Evolutionary conservation across 2,113 vertebrate genomes (phyloP), one percentile per base, ranked within the genome.

Genomic region (Thunnus maccoyii): DNA sequence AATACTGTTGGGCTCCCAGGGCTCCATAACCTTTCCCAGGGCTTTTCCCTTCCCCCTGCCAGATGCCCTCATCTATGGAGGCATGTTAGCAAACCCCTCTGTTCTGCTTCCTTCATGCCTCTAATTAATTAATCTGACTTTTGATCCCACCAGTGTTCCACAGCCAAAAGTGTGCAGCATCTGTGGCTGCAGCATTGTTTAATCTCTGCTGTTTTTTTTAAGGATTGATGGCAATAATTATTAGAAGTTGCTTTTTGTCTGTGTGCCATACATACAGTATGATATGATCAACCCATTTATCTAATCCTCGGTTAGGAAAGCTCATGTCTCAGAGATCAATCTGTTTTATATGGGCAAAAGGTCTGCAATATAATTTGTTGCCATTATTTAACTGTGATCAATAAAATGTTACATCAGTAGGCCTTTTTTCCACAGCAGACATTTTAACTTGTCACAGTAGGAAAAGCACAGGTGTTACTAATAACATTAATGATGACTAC

Each of bases 1-100:
- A 75, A 83, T 65, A 69, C 27, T 66, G 22, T 57, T 62, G 48
- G 70, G 69, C 66, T 71, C 27, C 27, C 18, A 76, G 68, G 41
- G 48, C 30, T 77, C 48, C 2, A 63, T 87, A 88, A 87, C 84
- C 82, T 87, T 88, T 87, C 55, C 70, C 55, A 69, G 22, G 47
- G 25, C 15, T 65, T 73, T 62, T 47, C 44, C 57, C 18, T 47
- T 75, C 41, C 84, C 70, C 63, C 56, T 36, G 41, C 60, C 1
- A 27, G 54, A 12, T 78, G 51, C 52, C 76, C 51, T 88, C 47
- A 76, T 79, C 72, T 80, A 56, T 60, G 47, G 50, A 61, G 27
- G 77, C 48, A 72, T 11, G 58, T 83, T 57, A 60, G 12, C 44
- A 76, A 25, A 80, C 58, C 46, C 50, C 22, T 65, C 74, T 0